A percentile compares a stretch with the other conserved stretches of the same genome.
phyloP scores from a whole-genome alignment of 2,797 vertebrate species.

The Coregonus ussuriensis region DNA sequence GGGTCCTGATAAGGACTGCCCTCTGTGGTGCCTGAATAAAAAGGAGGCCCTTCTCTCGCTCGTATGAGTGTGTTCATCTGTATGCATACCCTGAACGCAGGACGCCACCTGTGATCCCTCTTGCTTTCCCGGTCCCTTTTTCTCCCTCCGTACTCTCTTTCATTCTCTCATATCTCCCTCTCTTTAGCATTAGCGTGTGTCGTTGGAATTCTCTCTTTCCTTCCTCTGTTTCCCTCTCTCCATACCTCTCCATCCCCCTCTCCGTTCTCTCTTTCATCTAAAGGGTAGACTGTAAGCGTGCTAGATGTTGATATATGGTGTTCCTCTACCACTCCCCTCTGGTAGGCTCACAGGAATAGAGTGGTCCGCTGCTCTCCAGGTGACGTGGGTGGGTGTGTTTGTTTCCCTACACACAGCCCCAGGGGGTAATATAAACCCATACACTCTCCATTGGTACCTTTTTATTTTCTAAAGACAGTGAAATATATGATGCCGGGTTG shows the following conservation, averaged over 20 bases:
- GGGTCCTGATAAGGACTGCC: conserved; percentile 1
- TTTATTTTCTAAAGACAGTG: too few relatives aligned
- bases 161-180: background rate
- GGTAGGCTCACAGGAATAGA: conserved; percentile 31
- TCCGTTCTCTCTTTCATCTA: conserved; percentile 27
- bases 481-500: too few relatives aligned
- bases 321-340: conserved; percentile 48
- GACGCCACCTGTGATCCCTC: conserved; percentile 10
- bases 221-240: background rate
- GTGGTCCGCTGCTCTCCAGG: conserved; percentile 18
- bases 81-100: conserved; percentile 3
- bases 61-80: conserved; percentile 6
- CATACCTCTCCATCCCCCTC: background rate
- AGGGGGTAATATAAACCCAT: background rate
- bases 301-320: conserved; percentile 63
- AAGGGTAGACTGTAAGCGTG: conserved; percentile 53
- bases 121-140: conserved; percentile 33
- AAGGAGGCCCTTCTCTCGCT: background rate
- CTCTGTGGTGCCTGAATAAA: conserved; percentile 1
- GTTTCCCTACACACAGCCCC: background rate
- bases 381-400: conserved; percentile 14
- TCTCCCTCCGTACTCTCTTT: too few relatives aligned
- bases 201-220: too few relatives aligned
- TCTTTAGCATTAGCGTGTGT: too few relatives aligned
- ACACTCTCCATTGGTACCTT: background rate